Conservation (phyloP, 2,888 invertebrate species). For the Napeogenes sylphis region DNA sequence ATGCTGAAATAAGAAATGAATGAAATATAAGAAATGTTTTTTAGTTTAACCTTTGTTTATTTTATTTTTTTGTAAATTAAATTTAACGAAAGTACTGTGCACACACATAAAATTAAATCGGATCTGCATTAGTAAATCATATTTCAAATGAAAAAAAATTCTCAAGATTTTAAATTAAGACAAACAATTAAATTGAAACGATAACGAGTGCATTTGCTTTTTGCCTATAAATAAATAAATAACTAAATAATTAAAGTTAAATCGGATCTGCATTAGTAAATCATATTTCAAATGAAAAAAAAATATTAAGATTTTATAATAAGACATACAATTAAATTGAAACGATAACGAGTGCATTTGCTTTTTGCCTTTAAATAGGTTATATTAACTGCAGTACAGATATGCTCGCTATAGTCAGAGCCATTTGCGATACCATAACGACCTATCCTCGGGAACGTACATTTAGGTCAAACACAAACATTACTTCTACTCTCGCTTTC, state of each 20-base stretch:
- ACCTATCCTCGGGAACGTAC: constrained; percentile 14
- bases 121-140: not conserved
- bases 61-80: no score
- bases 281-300: not conserved
- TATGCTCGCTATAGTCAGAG: no score
- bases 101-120: constrained; percentile 5
- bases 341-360: constrained; percentile 5
- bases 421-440: constrained; percentile 17
- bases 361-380: constrained; percentile 1
- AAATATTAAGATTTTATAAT: not conserved
- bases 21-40: no score
- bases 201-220: constrained; percentile 1
- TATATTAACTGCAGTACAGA: not conserved
- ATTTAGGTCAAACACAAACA: constrained; percentile 3
- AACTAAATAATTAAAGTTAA: no score
- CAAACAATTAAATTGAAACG: not conserved
- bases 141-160: not conserved
- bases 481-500: not conserved
- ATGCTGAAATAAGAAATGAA: no score
- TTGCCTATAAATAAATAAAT: constrained; percentile 3
- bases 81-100: no score
- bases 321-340: not conserved
- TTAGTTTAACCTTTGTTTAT: no score
- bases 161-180: no score
- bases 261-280: constrained; percentile 1